These are phyloP conservation scores for Ips typographus DNA, from an alignment of 1,140 invertebrate species.

Conservation along the genomic window DNA sequence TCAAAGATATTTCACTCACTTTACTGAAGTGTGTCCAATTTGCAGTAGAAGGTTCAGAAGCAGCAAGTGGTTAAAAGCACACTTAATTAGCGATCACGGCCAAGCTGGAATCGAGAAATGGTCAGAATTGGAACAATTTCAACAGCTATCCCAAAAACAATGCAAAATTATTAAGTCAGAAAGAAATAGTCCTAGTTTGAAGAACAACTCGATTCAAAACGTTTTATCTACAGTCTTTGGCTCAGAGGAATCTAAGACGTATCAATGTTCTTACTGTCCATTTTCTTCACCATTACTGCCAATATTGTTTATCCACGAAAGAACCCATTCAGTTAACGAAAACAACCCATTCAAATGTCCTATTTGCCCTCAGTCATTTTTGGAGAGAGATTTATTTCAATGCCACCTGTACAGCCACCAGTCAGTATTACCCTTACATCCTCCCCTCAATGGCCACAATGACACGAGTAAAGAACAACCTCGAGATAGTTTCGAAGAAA, in stretches of 20 bases:
- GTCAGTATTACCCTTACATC: constrained; percentile 59
- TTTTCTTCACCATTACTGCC: constrained; percentile 87
- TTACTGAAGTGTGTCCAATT: constrained; percentile 80
- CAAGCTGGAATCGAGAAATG: constrained; percentile 71
- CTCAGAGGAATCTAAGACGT: constrained; percentile 66
- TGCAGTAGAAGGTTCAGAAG: constrained; percentile 87
- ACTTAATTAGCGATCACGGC: constrained; percentile 84
- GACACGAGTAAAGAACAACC: constrained; percentile 46
- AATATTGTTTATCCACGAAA: constrained; percentile 88
- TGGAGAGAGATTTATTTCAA: constrained; percentile 60
- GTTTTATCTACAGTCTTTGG: constrained; percentile 62
- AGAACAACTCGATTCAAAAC: constrained; percentile 57
- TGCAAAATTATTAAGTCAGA: constrained; percentile 38
- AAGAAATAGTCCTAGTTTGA: constrained; percentile 58
- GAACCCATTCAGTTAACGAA: constrained; percentile 65
- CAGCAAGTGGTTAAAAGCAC: constrained; percentile 85
- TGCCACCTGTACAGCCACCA: constrained; percentile 62
- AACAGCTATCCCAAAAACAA: constrained; percentile 44
- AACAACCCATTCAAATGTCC: constrained; percentile 57
- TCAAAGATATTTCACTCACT: constrained; percentile 68
- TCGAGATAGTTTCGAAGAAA: constrained; percentile 42
- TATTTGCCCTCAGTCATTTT: constrained; percentile 61
- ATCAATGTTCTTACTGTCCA: constrained; percentile 85
- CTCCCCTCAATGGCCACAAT: constrained; percentile 52
- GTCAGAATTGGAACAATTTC: constrained; percentile 62